Percentiles rank a stretch among this genome's conserved stretches.
phyloP scores from a whole-genome alignment of 1,140 invertebrate genomes.

The Drosophila bocki region DNA sequence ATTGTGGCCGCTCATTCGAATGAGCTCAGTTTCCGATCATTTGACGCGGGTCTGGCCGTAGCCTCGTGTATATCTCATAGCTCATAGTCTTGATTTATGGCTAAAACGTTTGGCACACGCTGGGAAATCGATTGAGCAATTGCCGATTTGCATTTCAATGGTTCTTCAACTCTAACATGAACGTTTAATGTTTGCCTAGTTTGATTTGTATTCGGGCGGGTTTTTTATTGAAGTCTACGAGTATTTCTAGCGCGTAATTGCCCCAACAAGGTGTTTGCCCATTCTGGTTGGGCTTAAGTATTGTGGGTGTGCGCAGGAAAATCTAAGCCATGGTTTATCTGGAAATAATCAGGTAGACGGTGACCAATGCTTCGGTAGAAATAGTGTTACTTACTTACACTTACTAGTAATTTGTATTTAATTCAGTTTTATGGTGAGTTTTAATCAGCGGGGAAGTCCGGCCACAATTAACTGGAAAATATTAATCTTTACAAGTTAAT shows the following conservation, averaged over 20 bases:
- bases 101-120: conserved; percentile 47
- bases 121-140: conserved; percentile 36
- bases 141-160: conserved; percentile 45
- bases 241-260: conserved; percentile 17
- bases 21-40: conserved; percentile 56
- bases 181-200: conserved; percentile 34
- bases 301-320: conserved; percentile 18
- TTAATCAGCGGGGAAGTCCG: conserved; percentile 1
- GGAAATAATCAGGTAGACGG: conserved; percentile 1
- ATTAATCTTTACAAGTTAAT: neutral
- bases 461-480: neutral
- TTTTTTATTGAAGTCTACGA: conserved; percentile 18
- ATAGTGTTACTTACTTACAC: neutral
- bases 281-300: conserved; percentile 5
- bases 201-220: conserved; percentile 25
- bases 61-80: conserved; percentile 22
- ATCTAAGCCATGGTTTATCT: conserved; percentile 15
- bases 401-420: neutral
- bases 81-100: conserved; percentile 48
- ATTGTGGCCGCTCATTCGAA: conserved; percentile 32
- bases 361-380: conserved; percentile 16
- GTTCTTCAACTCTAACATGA: conserved; percentile 23
- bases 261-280: conserved; percentile 18
- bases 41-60: conserved; percentile 7
- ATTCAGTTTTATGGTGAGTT: conserved; percentile 16